Percentiles rank a stretch among this genome's conserved stretches.
These are phyloP conservation scores for Pyrocoelia pectoralis DNA, from an alignment of 2,888 invertebrate species.

Conservation along the genomic window DNA sequence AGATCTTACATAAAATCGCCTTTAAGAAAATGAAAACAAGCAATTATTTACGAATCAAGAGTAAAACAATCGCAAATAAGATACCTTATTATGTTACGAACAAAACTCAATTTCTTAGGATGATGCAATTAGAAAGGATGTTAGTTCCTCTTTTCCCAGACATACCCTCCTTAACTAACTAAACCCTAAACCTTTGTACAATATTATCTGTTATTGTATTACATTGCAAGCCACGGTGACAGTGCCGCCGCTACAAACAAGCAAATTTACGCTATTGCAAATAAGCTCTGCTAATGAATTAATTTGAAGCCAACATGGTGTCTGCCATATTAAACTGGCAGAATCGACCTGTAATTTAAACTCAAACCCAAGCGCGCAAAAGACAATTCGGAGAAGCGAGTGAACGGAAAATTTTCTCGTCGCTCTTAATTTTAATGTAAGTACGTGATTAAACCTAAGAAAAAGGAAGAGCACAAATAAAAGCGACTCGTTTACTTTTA, in stretches of 20 bases:
- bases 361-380: neutral
- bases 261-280: slow-evolving; percentile 8
- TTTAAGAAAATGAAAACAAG: too few relatives aligned
- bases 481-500: too few relatives aligned
- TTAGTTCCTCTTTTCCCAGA: too few relatives aligned
- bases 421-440: neutral
- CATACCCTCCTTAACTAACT: neutral
- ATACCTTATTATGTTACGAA: too few relatives aligned
- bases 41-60: too few relatives aligned
- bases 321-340: slow-evolving; percentile 6
- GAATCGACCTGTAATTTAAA: slow-evolving; percentile 11
- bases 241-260: slow-evolving; percentile 4
- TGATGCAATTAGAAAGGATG: too few relatives aligned
- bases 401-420: neutral
- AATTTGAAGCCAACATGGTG: slow-evolving; percentile 11
- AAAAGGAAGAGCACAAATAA: too few relatives aligned
- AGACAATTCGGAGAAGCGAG: neutral
- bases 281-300: slow-evolving; percentile 11
- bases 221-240: neutral
- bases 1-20: too few relatives aligned
- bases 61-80: too few relatives aligned
- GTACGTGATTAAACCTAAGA: neutral
- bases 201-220: slow-evolving; percentile 10
- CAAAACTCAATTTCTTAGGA: too few relatives aligned
- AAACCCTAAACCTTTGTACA: neutral